Base-by-base conservation (phyloP, 2,113 vertebrate genomes). In the Hystrix cristata region DNA sequence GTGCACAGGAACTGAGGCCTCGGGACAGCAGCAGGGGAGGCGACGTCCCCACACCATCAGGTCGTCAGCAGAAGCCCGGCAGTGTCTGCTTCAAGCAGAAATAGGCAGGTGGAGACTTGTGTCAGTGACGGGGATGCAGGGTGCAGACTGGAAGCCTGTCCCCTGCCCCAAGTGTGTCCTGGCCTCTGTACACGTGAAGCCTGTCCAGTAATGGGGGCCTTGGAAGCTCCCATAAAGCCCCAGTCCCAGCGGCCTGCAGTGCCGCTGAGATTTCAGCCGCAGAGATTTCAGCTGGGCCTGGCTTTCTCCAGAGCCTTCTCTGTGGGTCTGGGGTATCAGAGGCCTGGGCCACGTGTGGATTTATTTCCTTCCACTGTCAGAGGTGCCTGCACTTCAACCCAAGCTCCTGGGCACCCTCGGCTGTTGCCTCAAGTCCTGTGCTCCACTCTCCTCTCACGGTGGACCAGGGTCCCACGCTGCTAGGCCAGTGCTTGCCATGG, bases 11-110 rank as follows among this genome's bases (percentile, higher is more conserved):
- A 46, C 9, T 4, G 0, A 46, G 62, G n/a, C 51, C 19, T 10
- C 14, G 25, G 53, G 16, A 34, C 29, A 48, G 78, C 48, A 10
- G 18, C 48, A 21, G 4, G 25, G 80, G 38, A 21, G 38, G 2
- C 21, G 0, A 0, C 0, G 11, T 5, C 4, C 13, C 43, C 5
- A 15, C 1, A 0, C 34, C 0, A 0, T 16, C 0, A 0, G 3
- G 10, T 31, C 13, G 3, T 19, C 25, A 2, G 72, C 4, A 4
- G 71, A 65, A 15, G 18, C 6, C 27, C 48, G 12, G 19, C 34
- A 2, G 18, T 18, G 12, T 11, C 9, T 18, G 25, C 59, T 31
- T 13, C 0, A 0, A 14, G 69, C 34, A 34, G 25, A 27, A 65
- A 16, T 19, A 34, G 53, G 4, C 59, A 3, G 27, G 5, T 1